These are phyloP conservation scores for Cepphus grylle DNA, from an alignment of 2,113 vertebrate species.

Conservation along the genomic window DNA sequence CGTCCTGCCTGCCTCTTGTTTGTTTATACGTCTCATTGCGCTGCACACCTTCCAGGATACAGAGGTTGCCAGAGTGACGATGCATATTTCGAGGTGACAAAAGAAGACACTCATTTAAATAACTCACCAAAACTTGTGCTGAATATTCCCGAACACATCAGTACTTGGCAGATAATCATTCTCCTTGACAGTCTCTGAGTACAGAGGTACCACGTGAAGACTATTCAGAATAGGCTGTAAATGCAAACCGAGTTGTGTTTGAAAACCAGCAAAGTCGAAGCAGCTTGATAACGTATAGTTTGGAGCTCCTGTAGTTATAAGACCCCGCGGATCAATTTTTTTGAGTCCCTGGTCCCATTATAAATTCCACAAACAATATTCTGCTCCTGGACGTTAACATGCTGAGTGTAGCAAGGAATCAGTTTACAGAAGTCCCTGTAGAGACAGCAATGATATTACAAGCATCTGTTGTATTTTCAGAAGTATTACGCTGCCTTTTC, in stretches of 20 bases:
- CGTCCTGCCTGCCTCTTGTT: not conserved
- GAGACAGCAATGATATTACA: constrained; percentile 30
- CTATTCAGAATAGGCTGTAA: not conserved
- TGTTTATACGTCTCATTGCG: not conserved
- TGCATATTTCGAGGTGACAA: constrained; percentile 12
- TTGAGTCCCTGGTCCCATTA: constrained; percentile 1
- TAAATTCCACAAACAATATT: constrained; percentile 21
- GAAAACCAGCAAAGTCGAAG: not conserved
- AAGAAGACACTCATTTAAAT: not conserved
- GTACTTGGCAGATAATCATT: not conserved
- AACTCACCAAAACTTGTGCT: not conserved
- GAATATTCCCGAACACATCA: not conserved
- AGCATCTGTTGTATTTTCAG: constrained; percentile 34
- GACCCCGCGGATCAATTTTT: constrained; percentile 1
- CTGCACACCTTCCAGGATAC: not conserved
- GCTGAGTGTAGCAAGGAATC: constrained; percentile 21
- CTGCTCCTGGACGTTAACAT: constrained; percentile 13
- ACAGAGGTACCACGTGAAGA: not conserved
- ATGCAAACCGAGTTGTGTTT: not conserved
- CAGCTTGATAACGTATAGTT: not conserved
- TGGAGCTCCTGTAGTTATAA: not conserved
- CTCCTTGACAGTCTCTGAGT: not conserved
- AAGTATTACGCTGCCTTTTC: not conserved
- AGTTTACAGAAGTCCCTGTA: not conserved
- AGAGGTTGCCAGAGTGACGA: not conserved